Percentiles rank a stretch among this genome's conserved stretches.
Conservation (phyloP, 2,888 invertebrate species). For the Sicus ferrugineus region DNA sequence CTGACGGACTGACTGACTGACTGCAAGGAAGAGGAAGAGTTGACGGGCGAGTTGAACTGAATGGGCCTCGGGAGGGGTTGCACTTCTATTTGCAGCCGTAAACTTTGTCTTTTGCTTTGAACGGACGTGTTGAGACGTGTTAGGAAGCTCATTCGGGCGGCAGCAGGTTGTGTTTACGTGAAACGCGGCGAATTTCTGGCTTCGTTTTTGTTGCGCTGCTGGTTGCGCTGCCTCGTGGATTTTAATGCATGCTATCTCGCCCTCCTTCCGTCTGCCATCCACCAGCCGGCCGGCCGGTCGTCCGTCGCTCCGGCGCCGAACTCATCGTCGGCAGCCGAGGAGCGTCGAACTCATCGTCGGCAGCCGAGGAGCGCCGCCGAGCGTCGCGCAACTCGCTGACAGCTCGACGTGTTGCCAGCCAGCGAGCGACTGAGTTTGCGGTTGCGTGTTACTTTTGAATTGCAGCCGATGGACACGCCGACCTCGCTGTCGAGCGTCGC, state of each 20-base stretch:
- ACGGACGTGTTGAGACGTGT: too few species aligned
- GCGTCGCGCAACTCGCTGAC: background rate
- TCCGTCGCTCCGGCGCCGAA: too few species aligned
- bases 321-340: conserved; percentile 24
- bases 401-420: background rate
- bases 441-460: conserved; percentile 1
- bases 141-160: background rate
- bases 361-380: conserved; percentile 16
- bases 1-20: too few species aligned
- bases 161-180: background rate
- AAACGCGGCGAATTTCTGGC: too few species aligned
- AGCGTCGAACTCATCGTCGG: conserved; percentile 13
- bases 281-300: background rate
- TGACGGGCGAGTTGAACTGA: background rate
- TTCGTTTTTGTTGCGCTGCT: background rate
- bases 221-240: conserved; percentile 21
- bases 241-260: background rate
- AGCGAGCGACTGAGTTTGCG: background rate
- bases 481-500: background rate
- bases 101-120: too few species aligned
- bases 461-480: background rate
- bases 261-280: background rate
- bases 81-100: background rate
- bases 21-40: background rate
- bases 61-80: conserved; percentile 6